These are phyloP conservation scores for Discoglossus pictus DNA, from an alignment of 2,797 vertebrate species.

Conservation along the genomic window DNA sequence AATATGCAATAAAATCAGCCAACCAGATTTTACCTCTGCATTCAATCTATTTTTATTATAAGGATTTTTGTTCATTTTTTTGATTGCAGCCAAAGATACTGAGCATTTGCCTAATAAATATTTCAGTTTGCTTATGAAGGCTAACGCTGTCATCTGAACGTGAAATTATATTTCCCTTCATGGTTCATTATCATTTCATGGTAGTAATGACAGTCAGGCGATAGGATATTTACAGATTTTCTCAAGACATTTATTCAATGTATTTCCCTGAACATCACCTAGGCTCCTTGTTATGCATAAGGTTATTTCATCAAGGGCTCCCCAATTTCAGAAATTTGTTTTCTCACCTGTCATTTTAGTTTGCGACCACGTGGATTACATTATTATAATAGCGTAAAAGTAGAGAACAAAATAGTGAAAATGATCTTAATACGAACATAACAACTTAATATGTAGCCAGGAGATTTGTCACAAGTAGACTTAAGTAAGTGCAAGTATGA, in stretches of 20 bases:
- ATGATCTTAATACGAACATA: too few species aligned
- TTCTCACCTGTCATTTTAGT: too few species aligned
- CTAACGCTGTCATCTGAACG: constrained; percentile 90
- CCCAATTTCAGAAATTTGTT: too few species aligned
- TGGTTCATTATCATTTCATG: constrained; percentile 87
- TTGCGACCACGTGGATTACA: too few species aligned
- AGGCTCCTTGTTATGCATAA: too few species aligned
- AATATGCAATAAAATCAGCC: constrained; percentile 98
- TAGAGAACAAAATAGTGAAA: too few species aligned
- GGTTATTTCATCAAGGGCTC: too few species aligned
- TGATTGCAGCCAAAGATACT: constrained; percentile 79
- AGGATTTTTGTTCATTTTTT: constrained; percentile 79
- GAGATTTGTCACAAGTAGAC: too few species aligned
- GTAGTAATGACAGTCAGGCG: constrained; percentile 84
- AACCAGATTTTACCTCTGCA: constrained; percentile 89
- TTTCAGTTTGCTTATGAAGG: constrained; percentile 89
- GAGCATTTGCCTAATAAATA: constrained; percentile 90
- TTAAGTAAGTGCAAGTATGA: too few species aligned
- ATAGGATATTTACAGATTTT: constrained; percentile 89
- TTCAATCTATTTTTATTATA: constrained; percentile 90
- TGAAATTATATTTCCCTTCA: constrained; percentile 88
- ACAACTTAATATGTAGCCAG: too few species aligned
- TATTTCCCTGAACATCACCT: constrained; percentile 86
- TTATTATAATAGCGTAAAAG: too few species aligned
- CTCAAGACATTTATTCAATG: constrained; percentile 86